Conservation (phyloP, 1,140 invertebrate species). For the Cydia fagiglandana region DNA sequence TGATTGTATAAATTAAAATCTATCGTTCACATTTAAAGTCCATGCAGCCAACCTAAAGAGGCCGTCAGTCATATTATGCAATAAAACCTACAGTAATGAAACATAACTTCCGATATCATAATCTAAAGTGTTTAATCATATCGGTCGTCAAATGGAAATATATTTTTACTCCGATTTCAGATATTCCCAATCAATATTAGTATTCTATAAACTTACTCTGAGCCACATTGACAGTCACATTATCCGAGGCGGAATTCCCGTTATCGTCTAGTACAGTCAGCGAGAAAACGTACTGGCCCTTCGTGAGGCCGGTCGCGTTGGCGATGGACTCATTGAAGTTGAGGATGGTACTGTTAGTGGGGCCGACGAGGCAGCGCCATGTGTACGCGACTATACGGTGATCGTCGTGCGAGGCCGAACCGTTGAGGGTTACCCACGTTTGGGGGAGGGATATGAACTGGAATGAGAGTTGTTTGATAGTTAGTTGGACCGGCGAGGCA, state of each 20-base stretch:
- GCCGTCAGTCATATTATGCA: neutral
- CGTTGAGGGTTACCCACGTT: constrained; percentile 89
- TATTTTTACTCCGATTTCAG: neutral
- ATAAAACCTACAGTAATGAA: too few species aligned
- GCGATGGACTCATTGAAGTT: constrained; percentile 82
- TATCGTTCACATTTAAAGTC: neutral
- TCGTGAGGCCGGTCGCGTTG: constrained; percentile 89
- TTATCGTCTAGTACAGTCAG: constrained; percentile 92
- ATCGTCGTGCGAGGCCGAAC: constrained; percentile 90
- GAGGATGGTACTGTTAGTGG: constrained; percentile 78
- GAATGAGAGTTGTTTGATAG: constrained; percentile 44
- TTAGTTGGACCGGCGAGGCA: constrained; percentile 6
- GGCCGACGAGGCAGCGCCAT: constrained; percentile 89
- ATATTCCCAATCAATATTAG: neutral
- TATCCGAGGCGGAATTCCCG: constrained; percentile 87
- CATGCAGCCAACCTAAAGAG: neutral
- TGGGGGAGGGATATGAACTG: constrained; percentile 90
- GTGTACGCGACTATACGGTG: constrained; percentile 89
- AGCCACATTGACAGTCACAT: constrained; percentile 89
- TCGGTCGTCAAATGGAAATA: neutral
- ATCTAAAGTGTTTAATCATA: too few species aligned
- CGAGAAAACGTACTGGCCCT: constrained; percentile 91
- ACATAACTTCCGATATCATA: too few species aligned
- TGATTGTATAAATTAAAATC: neutral
- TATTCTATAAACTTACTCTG: constrained; percentile 86